Evolutionary conservation across 2,113 vertebrate species (phyloP).

Genomic region (Leiothrix lutea): DNA sequence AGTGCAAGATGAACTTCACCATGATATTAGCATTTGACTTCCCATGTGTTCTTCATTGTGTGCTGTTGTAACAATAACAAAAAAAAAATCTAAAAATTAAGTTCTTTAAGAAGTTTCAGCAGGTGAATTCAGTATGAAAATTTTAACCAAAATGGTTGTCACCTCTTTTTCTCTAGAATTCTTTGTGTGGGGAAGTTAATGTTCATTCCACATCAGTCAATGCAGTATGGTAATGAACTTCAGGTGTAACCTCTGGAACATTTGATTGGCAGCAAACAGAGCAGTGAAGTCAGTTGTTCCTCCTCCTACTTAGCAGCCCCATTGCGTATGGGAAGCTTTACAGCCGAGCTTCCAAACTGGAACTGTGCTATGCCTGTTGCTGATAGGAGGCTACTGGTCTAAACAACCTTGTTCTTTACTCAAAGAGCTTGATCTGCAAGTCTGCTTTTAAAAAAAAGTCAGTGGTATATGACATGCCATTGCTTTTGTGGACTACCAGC

Average conservation of each 20-base stretch:
- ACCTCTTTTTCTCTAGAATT: background rate
- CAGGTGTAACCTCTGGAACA: background rate
- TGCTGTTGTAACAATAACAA: background rate
- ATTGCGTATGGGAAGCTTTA: background rate
- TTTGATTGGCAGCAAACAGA: background rate
- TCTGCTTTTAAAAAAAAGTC: background rate
- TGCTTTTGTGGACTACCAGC: background rate
- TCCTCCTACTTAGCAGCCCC: background rate
- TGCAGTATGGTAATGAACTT: background rate
- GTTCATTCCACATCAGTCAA: rapidly evolving
- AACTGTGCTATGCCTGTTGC: background rate
- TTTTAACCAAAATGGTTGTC: background rate
- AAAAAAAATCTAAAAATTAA: background rate
- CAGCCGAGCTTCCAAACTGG: background rate
- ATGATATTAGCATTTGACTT: background rate
- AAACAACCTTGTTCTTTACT: background rate
- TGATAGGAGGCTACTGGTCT: background rate
- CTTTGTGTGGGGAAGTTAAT: background rate
- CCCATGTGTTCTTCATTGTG: background rate
- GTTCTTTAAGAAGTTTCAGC: background rate
- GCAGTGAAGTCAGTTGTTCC: background rate
- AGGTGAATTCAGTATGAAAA: background rate
- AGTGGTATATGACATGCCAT: background rate
- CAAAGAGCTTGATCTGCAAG: background rate
- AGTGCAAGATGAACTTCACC: background rate